phyloP scores from a whole-genome alignment of 2,113 vertebrate genomes.

The Mastomys coucha region DNA sequence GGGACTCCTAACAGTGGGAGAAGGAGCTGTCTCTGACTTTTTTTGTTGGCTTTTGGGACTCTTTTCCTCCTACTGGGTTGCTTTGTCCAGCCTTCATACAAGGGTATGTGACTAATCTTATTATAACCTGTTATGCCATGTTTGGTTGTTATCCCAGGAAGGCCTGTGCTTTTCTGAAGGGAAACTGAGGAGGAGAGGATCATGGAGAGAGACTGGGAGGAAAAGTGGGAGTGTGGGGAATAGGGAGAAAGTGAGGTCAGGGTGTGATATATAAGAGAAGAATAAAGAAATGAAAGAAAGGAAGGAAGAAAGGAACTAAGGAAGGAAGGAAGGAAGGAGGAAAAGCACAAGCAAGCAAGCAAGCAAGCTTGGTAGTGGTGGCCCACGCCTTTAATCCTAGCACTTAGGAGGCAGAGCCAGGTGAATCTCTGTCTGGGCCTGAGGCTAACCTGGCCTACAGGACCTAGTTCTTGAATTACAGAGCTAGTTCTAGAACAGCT shows the following conservation, averaged over 20 bases:
- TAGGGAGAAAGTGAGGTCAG: background rate
- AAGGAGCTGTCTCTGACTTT: background rate
- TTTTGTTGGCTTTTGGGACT: background rate
- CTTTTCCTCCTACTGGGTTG: background rate
- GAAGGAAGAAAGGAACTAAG: no score
- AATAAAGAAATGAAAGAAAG: no score
- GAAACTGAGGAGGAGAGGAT: background rate
- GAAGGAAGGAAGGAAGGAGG: no score
- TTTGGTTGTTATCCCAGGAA: background rate
- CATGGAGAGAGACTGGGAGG: background rate
- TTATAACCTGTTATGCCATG: background rate
- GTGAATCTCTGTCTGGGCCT: background rate
- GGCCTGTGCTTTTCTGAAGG: background rate
- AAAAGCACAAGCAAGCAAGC: no score
- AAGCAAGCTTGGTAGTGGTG: background rate
- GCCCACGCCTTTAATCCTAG: background rate
- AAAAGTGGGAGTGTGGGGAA: no score
- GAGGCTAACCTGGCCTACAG: background rate
- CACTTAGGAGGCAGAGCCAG: background rate
- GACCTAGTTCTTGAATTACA: background rate
- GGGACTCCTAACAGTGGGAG: background rate
- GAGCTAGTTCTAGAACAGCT: background rate
- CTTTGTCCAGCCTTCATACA: background rate
- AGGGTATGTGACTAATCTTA: background rate
- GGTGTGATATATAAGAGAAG: background rate